Conservation (phyloP, 1,140 invertebrate species). For the Brachionus asplanchnoidis region DNA sequence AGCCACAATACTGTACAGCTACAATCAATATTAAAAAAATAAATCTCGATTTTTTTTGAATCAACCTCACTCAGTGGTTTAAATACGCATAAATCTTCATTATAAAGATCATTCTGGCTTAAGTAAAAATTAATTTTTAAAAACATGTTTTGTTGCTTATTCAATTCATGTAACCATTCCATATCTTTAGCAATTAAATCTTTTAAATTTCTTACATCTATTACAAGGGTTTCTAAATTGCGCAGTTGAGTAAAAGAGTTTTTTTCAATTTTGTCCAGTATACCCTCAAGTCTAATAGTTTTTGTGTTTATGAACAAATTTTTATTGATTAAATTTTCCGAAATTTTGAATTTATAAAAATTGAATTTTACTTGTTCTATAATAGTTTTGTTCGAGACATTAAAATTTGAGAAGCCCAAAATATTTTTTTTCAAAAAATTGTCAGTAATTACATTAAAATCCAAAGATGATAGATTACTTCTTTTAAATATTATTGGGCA, state of each 20-base stretch:
- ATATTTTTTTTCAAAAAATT: background rate
- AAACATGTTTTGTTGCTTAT: background rate
- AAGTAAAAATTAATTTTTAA: no score
- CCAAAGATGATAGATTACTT: background rate
- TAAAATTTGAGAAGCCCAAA: background rate
- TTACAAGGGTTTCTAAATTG: background rate
- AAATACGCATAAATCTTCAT: background rate
- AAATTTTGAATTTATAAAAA: background rate
- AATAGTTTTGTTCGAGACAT: background rate
- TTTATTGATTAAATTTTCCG: background rate
- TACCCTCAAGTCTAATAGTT: background rate
- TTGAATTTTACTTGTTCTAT: background rate
- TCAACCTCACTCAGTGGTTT: background rate
- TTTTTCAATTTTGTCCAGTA: background rate
- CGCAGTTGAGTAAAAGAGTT: background rate
- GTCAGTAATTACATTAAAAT: background rate
- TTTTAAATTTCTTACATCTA: background rate
- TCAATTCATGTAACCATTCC: background rate
- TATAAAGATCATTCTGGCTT: no score
- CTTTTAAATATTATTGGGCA: background rate
- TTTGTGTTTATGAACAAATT: background rate
- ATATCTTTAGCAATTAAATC: background rate
- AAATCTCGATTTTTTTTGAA: background rate
- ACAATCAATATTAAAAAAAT: background rate
- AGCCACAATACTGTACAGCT: background rate